These are phyloP conservation scores for Hylyphantes graminicola DNA, from an alignment of 1,140 invertebrate species.

Conservation along the genomic window DNA sequence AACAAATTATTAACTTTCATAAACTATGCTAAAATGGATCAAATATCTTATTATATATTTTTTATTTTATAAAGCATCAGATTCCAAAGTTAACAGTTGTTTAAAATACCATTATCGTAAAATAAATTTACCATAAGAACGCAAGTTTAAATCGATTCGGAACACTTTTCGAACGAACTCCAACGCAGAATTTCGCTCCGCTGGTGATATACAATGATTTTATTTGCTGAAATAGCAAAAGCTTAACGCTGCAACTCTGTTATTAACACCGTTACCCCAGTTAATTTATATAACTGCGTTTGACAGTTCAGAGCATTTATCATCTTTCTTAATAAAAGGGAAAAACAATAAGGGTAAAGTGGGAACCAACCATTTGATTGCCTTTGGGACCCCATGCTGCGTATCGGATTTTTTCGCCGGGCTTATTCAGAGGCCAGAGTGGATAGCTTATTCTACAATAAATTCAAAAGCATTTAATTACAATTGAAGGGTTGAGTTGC, in stretches of 20 bases:
- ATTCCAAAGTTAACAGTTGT: too few species aligned
- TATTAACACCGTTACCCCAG: not conserved
- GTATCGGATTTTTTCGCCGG: constrained; percentile 59
- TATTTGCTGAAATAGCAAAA: not conserved
- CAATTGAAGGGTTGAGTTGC: too few species aligned
- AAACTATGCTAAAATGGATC: too few species aligned
- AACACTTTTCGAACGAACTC: not conserved
- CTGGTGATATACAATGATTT: not conserved
- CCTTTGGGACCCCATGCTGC: constrained; percentile 79
- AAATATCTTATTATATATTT: too few species aligned
- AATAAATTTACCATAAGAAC: too few species aligned
- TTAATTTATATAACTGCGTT: not conserved
- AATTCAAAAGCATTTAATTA: not conserved
- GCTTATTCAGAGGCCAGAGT: constrained; percentile 52
- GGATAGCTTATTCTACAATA: constrained; percentile 60
- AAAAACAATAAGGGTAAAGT: not conserved
- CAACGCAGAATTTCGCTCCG: not conserved
- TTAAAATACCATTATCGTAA: too few species aligned
- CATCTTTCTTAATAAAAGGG: not conserved
- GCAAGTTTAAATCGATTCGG: too few species aligned
- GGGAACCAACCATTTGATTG: constrained; percentile 73
- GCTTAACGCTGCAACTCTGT: not conserved
- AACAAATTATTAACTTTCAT: too few species aligned
- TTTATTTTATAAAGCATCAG: too few species aligned
- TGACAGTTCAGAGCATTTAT: not conserved